Conservation (phyloP, 2,797 vertebrate species). For the Rhadinocentrus ornatus region DNA sequence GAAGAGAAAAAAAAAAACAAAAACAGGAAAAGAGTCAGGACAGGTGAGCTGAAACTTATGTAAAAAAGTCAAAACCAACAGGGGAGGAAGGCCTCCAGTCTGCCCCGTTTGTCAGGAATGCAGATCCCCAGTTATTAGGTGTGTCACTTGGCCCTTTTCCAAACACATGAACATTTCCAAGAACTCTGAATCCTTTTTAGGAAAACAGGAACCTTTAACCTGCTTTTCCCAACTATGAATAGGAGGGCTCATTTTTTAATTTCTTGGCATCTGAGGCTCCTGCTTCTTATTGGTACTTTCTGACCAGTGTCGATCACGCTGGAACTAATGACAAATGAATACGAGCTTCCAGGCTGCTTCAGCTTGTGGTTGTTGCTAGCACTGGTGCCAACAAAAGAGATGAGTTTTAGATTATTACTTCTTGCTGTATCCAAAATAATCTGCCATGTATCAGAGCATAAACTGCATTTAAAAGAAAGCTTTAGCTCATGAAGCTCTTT, state of each 20-base stretch:
- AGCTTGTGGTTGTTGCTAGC: neutral
- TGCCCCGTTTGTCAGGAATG: constrained; percentile 43
- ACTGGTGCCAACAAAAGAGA: neutral
- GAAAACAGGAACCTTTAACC: constrained; percentile 44
- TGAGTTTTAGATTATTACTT: neutral
- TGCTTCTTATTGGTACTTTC: neutral
- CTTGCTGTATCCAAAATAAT: neutral
- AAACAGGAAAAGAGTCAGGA: constrained; percentile 5
- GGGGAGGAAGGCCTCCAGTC: constrained; percentile 1
- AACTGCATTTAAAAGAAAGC: neutral
- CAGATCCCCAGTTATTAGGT: constrained; percentile 45
- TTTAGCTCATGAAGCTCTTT: neutral
- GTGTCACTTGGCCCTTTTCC: constrained; percentile 55
- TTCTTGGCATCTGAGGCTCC: constrained; percentile 5
- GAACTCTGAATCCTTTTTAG: constrained; percentile 25
- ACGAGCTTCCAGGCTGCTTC: neutral
- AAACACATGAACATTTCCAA: constrained; percentile 25
- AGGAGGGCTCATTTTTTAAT: neutral
- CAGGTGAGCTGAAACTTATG: constrained; percentile 17
- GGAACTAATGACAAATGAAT: constrained; percentile 4
- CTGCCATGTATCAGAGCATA: neutral
- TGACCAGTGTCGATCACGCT: neutral
- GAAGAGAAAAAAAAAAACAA: constrained; percentile 16
- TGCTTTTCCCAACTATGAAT: constrained; percentile 26
- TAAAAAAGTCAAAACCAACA: constrained; percentile 37